phyloP scores from a whole-genome alignment of 37 sponge, comb jelly and placozoan genomes.

The Dysidea cf. avara region DNA sequence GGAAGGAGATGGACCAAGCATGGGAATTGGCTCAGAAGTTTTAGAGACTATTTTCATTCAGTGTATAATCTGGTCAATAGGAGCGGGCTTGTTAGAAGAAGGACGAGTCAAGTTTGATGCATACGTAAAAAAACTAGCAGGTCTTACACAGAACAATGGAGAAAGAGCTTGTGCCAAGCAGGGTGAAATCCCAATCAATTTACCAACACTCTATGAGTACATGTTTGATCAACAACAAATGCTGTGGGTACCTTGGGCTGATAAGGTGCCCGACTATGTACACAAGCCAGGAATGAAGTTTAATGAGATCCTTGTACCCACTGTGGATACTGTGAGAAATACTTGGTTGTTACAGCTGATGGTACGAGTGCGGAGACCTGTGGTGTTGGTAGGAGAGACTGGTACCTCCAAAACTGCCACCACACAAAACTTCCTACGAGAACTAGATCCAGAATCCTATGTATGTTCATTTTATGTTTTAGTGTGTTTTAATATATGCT shows the following conservation, averaged over 20 bases:
- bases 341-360: constrained; percentile 97
- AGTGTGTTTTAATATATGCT: too few relatives aligned
- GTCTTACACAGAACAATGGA: constrained; percentile 61
- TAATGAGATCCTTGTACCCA: constrained; percentile 96
- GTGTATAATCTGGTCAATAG: constrained; percentile 92
- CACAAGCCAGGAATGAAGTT: constrained; percentile 81
- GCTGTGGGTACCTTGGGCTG: constrained; percentile 82
- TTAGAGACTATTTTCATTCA: constrained; percentile 86
- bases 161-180: constrained; percentile 65
- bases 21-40: constrained; percentile 49
- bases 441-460: constrained; percentile 75
- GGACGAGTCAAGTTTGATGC: constrained; percentile 90
- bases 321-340: constrained; percentile 94
- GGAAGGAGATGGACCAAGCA: constrained; percentile 46
- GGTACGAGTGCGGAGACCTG: constrained; percentile 81
- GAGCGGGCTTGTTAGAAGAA: constrained; percentile 89
- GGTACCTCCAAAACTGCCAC: constrained; percentile 99
- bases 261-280: constrained; percentile 87
- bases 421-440: constrained; percentile 83
- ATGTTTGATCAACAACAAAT: constrained; percentile 62
- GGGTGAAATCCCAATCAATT: constrained; percentile 83
- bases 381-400: constrained; percentile 97
- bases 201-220: constrained; percentile 93
- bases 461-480: constrained; percentile 43
- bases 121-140: constrained; percentile 78